Evolutionary conservation across 2,113 vertebrate species (phyloP).

Genomic region (Probosciger aterrimus): DNA sequence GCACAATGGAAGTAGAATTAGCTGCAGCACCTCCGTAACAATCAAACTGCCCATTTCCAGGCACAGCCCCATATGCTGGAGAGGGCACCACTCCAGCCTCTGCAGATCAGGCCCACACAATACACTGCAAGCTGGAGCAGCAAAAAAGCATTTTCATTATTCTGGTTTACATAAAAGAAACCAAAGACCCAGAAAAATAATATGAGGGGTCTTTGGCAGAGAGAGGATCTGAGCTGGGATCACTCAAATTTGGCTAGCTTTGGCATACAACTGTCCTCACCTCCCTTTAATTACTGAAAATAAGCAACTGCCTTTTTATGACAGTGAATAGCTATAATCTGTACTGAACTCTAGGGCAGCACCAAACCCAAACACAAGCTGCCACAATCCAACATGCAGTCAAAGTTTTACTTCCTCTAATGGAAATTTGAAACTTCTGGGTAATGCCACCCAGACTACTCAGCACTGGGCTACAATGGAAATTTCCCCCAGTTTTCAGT

Average conservation of each 20-base stretch:
- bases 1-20: neutral
- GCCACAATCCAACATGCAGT: neutral
- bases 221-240: neutral
- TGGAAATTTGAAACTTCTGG: neutral
- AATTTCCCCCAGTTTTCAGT: neutral
- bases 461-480: neutral
- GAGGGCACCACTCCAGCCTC: neutral
- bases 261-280: neutral
- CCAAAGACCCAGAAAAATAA: neutral
- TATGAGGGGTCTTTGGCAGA: neutral
- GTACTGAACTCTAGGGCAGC: neutral
- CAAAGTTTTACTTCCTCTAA: neutral
- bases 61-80: fast-evolving
- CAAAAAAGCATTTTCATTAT: neutral
- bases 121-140: neutral
- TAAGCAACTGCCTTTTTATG: neutral
- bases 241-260: neutral
- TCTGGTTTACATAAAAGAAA: neutral
- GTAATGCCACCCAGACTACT: neutral
- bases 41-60: neutral
- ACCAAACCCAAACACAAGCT: neutral
- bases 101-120: neutral
- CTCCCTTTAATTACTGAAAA: neutral
- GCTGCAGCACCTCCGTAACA: neutral
- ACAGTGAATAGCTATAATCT: neutral